phyloP scores from a whole-genome alignment of 2,113 vertebrate species.

The Cnemophilus loriae region DNA sequence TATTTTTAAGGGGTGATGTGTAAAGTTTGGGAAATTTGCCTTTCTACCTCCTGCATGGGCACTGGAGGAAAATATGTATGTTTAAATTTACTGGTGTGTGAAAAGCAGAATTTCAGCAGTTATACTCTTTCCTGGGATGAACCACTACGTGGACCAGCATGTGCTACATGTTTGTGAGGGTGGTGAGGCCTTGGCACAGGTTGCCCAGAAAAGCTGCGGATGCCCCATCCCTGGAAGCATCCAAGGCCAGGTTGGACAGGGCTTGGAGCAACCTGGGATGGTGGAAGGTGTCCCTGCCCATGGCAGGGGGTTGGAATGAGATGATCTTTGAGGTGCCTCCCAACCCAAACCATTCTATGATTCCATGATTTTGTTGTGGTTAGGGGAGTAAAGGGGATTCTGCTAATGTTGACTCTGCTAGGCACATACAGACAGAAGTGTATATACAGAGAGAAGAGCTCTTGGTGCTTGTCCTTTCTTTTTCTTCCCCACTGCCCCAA shows the following conservation, averaged over 20 bases:
- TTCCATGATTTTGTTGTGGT: background rate
- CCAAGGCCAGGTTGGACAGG: fast-evolving
- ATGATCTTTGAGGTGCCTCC: background rate
- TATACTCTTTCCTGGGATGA: background rate
- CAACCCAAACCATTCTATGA: background rate
- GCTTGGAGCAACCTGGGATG: background rate
- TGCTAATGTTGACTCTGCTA: background rate
- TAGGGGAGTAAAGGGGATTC: background rate
- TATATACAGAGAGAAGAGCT: background rate
- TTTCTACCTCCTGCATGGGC: background rate
- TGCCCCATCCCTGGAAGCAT: background rate
- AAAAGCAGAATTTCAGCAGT: background rate
- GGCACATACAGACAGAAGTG: background rate
- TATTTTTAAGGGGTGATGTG: background rate
- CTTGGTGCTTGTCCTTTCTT: background rate
- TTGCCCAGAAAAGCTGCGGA: fast-evolving
- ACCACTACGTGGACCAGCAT: background rate
- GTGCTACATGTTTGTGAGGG: background rate
- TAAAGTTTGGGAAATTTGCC: background rate
- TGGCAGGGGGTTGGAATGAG: background rate
- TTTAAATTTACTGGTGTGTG: background rate
- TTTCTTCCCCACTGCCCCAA: background rate
- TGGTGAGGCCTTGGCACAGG: background rate
- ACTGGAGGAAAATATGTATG: background rate
- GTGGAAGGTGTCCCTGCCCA: background rate